Conservation (phyloP, 2,888 invertebrate species). For the Erebia aethiops region DNA sequence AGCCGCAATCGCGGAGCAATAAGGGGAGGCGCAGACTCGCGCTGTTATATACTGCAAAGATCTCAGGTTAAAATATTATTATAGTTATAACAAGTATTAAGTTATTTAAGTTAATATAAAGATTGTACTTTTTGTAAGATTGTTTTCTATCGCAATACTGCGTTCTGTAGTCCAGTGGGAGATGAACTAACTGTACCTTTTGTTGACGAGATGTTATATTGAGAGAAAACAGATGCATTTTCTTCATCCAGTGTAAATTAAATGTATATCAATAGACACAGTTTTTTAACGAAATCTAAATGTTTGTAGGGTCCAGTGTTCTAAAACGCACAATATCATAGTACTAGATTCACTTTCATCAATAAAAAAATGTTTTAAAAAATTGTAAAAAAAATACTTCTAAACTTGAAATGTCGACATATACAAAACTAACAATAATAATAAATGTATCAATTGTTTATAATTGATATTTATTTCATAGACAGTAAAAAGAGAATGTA, state of each 20-base stretch:
- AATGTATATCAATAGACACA: conserved; percentile 78
- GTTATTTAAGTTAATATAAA: conserved; percentile 83
- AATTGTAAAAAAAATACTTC: conserved; percentile 72
- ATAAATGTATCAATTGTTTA: conserved; percentile 79
- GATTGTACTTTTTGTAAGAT: conserved; percentile 79
- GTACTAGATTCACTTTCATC: conserved; percentile 79
- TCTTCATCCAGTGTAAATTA: conserved; percentile 78
- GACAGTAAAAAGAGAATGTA: conserved; percentile 78
- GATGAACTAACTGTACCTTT: conserved; percentile 61
- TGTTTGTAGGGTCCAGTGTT: conserved; percentile 83
- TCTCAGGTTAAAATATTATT: conserved; percentile 82
- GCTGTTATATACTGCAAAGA: conserved; percentile 70
- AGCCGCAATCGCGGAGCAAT: conserved; percentile 51
- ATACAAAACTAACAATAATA: conserved; percentile 78
- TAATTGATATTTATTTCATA: conserved; percentile 82
- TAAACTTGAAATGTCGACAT: conserved; percentile 76
- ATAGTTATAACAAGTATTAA: conserved; percentile 82
- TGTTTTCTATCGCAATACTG: conserved; percentile 69
- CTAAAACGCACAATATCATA: conserved; percentile 80
- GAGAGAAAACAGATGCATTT: conserved; percentile 65
- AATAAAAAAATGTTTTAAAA: conserved; percentile 58
- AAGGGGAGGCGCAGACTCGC: conserved; percentile 48
- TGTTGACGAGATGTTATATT: conserved; percentile 59
- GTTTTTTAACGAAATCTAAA: conserved; percentile 80
- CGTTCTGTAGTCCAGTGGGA: conserved; percentile 65